These are phyloP conservation scores for Osmerus eperlanus DNA, from an alignment of 2,113 vertebrate species.

Conservation along the genomic window DNA sequence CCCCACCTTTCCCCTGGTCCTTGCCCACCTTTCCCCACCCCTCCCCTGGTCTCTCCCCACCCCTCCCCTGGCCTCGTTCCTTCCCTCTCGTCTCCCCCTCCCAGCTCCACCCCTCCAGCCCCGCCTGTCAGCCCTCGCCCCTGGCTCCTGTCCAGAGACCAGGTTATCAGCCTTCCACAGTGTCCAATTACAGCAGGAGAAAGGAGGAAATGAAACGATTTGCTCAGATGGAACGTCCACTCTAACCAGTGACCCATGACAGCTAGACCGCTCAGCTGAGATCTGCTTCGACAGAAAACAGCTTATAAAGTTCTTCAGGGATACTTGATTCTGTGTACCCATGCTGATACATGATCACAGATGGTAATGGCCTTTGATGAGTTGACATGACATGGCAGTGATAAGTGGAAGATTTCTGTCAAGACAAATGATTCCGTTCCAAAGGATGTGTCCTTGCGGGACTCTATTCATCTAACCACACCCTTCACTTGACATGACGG, in stretches of 20 bases:
- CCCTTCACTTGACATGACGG: not conserved
- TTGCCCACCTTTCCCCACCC: not conserved
- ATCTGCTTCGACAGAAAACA: not conserved
- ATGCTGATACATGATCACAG: too few species aligned
- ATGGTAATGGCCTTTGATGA: too few species aligned
- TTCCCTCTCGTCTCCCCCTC: not conserved
- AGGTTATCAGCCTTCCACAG: not conserved
- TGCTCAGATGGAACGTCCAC: not conserved
- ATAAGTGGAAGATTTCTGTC: too few species aligned
- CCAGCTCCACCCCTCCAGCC: not conserved
- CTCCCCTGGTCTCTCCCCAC: not conserved
- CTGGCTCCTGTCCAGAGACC: not conserved
- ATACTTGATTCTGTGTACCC: too few species aligned
- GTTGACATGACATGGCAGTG: too few species aligned
- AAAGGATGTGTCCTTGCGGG: not conserved
- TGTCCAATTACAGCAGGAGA: not conserved
- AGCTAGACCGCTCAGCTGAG: not conserved
- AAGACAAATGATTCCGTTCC: not conserved
- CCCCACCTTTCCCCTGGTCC: not conserved
- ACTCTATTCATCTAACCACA: not conserved
- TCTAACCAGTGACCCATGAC: not conserved
- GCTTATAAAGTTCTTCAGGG: not conserved
- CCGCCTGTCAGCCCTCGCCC: too few species aligned
- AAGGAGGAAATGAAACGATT: not conserved
- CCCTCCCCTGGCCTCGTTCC: too few species aligned